These are phyloP conservation scores for Palloptera scutellata DNA, from an alignment of 2,888 invertebrate species.

Conservation along the genomic window DNA sequence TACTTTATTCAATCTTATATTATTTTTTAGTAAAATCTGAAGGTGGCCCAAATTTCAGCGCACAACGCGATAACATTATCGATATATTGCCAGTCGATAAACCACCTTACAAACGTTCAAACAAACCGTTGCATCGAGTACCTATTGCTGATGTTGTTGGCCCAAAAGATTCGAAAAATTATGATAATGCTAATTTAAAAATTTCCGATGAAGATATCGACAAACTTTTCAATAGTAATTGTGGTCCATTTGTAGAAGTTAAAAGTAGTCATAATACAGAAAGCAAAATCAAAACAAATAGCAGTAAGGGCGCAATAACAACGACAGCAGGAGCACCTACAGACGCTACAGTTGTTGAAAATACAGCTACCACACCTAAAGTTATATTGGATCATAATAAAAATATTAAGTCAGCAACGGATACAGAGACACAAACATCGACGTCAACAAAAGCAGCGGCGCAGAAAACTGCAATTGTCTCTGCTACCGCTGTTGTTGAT, in stretches of 20 bases:
- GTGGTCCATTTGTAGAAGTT: conserved; percentile 56
- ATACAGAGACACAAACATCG: background rate
- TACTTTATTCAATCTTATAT: background rate
- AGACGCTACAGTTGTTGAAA: background rate
- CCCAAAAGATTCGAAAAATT: conserved; percentile 49
- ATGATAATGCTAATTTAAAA: conserved; percentile 48
- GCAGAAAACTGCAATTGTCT: too few species aligned
- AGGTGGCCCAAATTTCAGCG: conserved; percentile 52
- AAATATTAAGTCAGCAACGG: background rate
- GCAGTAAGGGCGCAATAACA: background rate
- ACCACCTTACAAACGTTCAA: conserved; percentile 57
- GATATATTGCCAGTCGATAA: conserved; percentile 57
- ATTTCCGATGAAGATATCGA: conserved; percentile 63
- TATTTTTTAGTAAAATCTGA: conserved; percentile 30
- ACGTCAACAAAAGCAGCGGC: background rate
- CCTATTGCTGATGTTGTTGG: conserved; percentile 56
- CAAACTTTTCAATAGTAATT: conserved; percentile 61
- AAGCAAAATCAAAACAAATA: conserved; percentile 1
- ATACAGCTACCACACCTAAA: conserved; percentile 14
- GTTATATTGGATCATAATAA: background rate
- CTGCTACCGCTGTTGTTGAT: background rate
- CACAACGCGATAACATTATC: conserved; percentile 45
- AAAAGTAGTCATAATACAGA: conserved; percentile 39
- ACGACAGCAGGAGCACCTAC: background rate
- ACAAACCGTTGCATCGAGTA: conserved; percentile 52